Conservation (phyloP, 2,888 invertebrate genomes). For the Oscheius onirici region DNA sequence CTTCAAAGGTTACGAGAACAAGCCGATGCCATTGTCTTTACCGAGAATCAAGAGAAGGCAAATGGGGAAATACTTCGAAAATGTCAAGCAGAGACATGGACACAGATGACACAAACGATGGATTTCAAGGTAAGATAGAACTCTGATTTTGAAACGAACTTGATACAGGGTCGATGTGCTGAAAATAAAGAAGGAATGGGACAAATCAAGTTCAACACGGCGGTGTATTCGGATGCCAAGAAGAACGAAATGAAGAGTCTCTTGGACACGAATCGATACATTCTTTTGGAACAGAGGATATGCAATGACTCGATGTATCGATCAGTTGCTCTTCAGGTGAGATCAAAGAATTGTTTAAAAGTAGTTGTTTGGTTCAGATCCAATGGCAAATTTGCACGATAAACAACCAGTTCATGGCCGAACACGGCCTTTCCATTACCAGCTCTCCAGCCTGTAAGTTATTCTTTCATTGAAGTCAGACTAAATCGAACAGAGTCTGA, state of each 20-base stretch:
- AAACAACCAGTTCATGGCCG: slow-evolving; percentile 60
- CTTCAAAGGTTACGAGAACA: slow-evolving; percentile 53
- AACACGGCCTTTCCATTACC: slow-evolving; percentile 48
- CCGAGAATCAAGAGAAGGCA: slow-evolving; percentile 39
- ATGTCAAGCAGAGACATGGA: slow-evolving; percentile 57
- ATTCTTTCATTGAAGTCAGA: too few species aligned
- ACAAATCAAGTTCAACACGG: slow-evolving; percentile 48
- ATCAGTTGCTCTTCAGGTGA: slow-evolving; percentile 49
- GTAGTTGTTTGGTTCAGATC: slow-evolving; percentile 47
- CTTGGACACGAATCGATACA: slow-evolving; percentile 49
- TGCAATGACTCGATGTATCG: slow-evolving; percentile 57
- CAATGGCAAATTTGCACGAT: slow-evolving; percentile 67
- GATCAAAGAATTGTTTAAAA: background rate
- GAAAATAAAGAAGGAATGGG: slow-evolving; percentile 62
- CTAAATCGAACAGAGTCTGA: background rate
- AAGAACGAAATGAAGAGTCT: slow-evolving; percentile 56
- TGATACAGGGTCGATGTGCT: slow-evolving; percentile 64
- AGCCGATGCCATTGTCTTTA: slow-evolving; percentile 43
- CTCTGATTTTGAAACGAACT: slow-evolving; percentile 2
- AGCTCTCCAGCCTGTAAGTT: slow-evolving; percentile 57
- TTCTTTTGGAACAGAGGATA: slow-evolving; percentile 55
- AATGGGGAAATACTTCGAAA: slow-evolving; percentile 45
- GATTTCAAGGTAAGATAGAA: slow-evolving; percentile 40
- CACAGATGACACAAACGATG: slow-evolving; percentile 39
- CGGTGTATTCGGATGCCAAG: slow-evolving; percentile 45